Evolutionary conservation across 2,113 vertebrate species (phyloP).

Genomic region (Typhlomys cinereus): DNA sequence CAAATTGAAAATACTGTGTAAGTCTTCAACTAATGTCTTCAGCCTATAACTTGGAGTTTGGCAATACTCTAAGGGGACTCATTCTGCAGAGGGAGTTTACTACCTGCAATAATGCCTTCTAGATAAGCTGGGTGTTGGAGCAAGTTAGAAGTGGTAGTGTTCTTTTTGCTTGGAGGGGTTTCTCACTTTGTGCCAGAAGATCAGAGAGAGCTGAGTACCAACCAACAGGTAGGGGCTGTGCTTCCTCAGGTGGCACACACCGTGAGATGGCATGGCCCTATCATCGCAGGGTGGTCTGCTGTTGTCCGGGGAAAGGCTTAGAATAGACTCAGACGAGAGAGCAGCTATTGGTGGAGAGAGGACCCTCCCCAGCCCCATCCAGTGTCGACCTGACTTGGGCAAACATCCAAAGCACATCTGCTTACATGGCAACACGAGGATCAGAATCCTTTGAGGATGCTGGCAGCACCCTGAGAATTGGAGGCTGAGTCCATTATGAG

Average conservation of each 20-base stretch:
- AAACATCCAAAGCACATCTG: background rate
- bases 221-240: background rate
- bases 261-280: background rate
- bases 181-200: background rate
- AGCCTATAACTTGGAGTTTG: background rate
- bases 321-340: background rate
- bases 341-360: background rate
- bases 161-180: background rate
- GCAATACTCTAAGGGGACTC: background rate
- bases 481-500: no score
- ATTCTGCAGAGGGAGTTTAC: background rate
- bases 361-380: no score
- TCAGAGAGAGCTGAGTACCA: background rate
- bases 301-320: background rate
- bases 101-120: accelerated
- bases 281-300: background rate
- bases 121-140: background rate
- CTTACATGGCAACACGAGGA: background rate
- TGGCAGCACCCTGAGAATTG: background rate
- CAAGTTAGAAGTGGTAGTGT: background rate
- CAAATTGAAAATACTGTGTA: background rate
- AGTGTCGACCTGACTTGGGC: background rate
- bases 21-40: background rate
- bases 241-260: background rate
- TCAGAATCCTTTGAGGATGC: background rate